These are phyloP conservation scores for Sympetrum striolatum DNA, from an alignment of 2,888 invertebrate genomes.

Conservation along the genomic window DNA sequence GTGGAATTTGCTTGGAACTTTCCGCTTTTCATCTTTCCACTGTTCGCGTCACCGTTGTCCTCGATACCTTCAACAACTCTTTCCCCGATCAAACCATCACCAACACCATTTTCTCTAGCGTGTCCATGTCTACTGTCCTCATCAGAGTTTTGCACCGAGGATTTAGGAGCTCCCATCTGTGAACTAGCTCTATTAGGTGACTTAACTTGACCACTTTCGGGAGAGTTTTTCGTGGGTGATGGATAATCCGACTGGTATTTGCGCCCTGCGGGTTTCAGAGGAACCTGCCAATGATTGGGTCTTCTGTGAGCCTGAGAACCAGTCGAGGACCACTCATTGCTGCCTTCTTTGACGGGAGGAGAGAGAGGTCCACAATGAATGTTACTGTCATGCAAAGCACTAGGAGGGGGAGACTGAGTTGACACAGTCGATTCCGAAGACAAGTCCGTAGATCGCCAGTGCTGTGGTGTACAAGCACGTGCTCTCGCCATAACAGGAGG, in stretches of 20 bases:
- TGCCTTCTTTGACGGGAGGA: background rate
- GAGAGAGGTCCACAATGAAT: background rate
- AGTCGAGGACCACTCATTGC: background rate
- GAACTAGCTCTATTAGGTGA: background rate
- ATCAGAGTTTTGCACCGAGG: background rate
- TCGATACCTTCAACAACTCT: constrained; percentile 2
- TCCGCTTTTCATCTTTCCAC: constrained; percentile 9
- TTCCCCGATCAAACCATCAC: constrained; percentile 1
- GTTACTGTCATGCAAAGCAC: background rate
- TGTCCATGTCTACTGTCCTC: constrained; percentile 29
- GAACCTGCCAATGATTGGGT: constrained; percentile 30
- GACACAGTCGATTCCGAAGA: constrained; percentile 4
- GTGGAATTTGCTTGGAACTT: constrained; percentile 15
- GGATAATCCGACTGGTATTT: constrained; percentile 7
- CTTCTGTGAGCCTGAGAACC: constrained; percentile 25
- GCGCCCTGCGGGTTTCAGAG: constrained; percentile 1
- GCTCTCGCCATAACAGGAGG: constrained; percentile 11
- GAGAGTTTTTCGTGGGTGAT: constrained; percentile 1
- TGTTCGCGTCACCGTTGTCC: background rate
- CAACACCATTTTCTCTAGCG: background rate
- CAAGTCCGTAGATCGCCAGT: constrained; percentile 12
- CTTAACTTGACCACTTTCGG: background rate
- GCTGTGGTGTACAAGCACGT: background rate
- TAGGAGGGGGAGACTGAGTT: background rate
- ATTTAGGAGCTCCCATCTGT: background rate